Evolutionary conservation across 2,113 vertebrate genomes (phyloP).

Genomic region (Hyperopisus bebe): DNA sequence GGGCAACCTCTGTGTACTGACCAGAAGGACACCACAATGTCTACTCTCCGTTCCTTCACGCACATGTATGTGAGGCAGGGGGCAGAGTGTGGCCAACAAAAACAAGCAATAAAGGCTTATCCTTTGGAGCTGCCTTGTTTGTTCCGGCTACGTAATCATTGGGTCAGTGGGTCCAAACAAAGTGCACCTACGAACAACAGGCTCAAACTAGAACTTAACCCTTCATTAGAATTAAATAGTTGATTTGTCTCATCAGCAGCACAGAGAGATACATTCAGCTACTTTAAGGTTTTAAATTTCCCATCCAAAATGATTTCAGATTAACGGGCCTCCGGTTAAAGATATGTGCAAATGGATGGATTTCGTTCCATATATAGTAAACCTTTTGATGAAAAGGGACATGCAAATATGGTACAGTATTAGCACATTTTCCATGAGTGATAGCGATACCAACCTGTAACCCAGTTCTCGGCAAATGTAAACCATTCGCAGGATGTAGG

Average conservation of each 20-base stretch:
- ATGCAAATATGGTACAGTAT: neutral
- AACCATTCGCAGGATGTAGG: slow-evolving; percentile 97
- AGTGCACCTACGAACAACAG: neutral
- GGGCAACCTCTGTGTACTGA: neutral
- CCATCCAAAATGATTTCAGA: neutral
- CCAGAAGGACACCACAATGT: neutral
- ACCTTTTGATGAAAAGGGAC: neutral
- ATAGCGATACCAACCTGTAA: slow-evolving; percentile 75
- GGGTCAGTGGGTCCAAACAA: neutral
- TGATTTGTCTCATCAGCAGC: neutral
- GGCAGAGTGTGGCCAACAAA: neutral
- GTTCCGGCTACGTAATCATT: neutral
- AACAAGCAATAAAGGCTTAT: neutral
- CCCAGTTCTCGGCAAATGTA: slow-evolving; percentile 82
- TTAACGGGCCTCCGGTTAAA: neutral
- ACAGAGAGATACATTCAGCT: neutral
- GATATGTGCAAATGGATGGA: neutral
- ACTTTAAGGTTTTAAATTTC: neutral
- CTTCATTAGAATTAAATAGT: neutral
- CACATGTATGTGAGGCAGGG: neutral
- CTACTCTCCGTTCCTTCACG: neutral
- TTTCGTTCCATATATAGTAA: neutral
- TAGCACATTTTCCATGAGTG: slow-evolving; percentile 3
- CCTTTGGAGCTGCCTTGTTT: neutral
- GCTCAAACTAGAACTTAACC: neutral